Base-by-base conservation (phyloP, 2,888 invertebrate genomes). In the Imbricaverruca yamaguchii region DNA sequence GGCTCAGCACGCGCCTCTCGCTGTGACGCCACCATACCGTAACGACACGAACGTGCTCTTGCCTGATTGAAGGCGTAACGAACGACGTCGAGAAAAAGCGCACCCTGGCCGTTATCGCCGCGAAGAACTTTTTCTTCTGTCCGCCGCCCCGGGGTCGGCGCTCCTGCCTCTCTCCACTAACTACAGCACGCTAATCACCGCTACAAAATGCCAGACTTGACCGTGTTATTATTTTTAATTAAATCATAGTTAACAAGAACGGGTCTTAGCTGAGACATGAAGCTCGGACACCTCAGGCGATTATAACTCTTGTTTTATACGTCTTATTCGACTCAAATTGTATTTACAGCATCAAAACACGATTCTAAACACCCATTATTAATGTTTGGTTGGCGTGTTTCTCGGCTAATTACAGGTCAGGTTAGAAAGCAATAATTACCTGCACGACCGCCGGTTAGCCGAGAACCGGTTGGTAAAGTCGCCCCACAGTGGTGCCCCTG, bases 291-390 rank as follows among this genome's bases (percentile, higher is more conserved):
- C 74, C 74, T 18, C 10, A 15, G 53, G 74, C 53, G 74, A 25
- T 53, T 74, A 25, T 74, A 74, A 74, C 74, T 74, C 53, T 15
- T 74, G 74, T 74, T 74, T 74, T 74, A 74, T 74, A 74, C 74
- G 74, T 74, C 74, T 74, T 74, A 74, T 74, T 74, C 74, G 74
- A 74, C 74, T 74, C 74, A 74, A 74, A 74, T 74, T 74, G 74
- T 74, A 74, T 74, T 74, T 74, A 74, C 74, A 53, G 74, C 74
- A 74, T 53, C 74, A 74, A 74, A 74, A 74, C 74, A 74, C 74
- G 74, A 18, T 74, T 74, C 74, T 74, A 74, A 74, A 74, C 74
- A 53, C 53, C 74, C 53, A 39, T 74, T 39, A 74, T 74, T 74
- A 74, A 67, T 53, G 15, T 21, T 3, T 53, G 53, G 53, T 23